Percentiles rank a stretch among this genome's conserved stretches.
phyloP scores from a whole-genome alignment of 2,888 invertebrate species.

The Drosophila melanosoma region DNA sequence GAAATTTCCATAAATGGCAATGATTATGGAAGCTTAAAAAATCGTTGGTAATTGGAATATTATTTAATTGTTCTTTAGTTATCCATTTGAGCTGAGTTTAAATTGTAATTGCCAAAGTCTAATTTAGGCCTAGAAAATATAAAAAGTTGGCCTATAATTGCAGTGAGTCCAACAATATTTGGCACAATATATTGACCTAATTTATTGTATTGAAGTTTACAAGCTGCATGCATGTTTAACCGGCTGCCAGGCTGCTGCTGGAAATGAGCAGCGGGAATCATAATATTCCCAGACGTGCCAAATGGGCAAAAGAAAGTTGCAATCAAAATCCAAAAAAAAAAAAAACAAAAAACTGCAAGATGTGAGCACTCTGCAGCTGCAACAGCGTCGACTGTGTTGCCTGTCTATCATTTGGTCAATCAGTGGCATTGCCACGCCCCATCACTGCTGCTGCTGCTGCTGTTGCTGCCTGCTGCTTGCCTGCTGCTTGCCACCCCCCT shows the following conservation, averaged over 20 bases:
- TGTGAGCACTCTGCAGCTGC: constrained; percentile 45
- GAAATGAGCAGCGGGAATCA: constrained; percentile 21
- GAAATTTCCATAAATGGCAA: constrained; percentile 20
- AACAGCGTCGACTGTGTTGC: constrained; percentile 37
- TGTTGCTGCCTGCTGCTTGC: background rate
- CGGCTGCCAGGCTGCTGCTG: constrained; percentile 18
- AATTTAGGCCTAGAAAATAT: background rate
- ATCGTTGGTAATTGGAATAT: background rate
- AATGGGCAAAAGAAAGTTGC: constrained; percentile 70
- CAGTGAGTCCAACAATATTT: background rate
- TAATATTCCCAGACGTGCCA: constrained; percentile 63
- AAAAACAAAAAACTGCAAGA: constrained; percentile 61
- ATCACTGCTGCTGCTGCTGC: background rate
- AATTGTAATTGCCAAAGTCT: background rate
- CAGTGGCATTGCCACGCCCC: constrained; percentile 54
- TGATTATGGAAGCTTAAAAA: background rate
- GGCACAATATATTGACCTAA: constrained; percentile 27
- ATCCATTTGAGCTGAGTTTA: background rate
- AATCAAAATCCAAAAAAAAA: constrained; percentile 68
- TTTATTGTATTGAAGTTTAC: constrained; percentile 35
- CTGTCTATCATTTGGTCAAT: constrained; percentile 74
- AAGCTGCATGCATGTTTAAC: constrained; percentile 51
- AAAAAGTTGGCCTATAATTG: constrained; percentile 1
- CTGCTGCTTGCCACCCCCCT: background rate
- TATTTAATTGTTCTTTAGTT: background rate